Evolutionary conservation across 2,113 vertebrate genomes (phyloP).

Genomic region (Pycnonotus jocosus): DNA sequence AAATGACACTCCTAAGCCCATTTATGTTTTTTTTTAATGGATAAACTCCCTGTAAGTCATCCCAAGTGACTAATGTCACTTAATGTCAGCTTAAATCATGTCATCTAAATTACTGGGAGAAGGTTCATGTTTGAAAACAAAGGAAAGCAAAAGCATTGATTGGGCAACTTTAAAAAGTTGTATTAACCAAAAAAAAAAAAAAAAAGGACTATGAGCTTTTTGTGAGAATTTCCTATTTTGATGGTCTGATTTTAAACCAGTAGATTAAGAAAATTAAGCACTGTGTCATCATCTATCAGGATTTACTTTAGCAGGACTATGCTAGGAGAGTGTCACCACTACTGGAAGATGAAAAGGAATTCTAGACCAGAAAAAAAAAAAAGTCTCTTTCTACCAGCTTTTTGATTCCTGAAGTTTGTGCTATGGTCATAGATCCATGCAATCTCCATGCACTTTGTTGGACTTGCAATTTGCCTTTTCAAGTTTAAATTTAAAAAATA

Average conservation of each 20-base stretch:
- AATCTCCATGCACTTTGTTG: not conserved
- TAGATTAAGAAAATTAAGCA: not conserved
- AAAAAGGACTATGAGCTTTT: not conserved
- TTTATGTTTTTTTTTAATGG: not conserved
- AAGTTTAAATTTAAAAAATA: slow-evolving; percentile 32
- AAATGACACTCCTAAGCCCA: not conserved
- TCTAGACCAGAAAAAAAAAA: not conserved
- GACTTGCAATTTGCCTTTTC: not conserved
- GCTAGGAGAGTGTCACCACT: not conserved
- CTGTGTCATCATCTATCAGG: not conserved
- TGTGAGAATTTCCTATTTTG: not conserved
- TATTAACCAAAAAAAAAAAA: not conserved
- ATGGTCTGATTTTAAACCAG: not conserved
- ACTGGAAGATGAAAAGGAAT: not conserved
- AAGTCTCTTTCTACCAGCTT: not conserved
- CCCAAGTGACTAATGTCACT: slow-evolving; percentile 11
- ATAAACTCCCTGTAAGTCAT: slow-evolving; percentile 17
- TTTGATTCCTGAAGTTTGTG: not conserved
- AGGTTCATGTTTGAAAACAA: slow-evolving; percentile 6
- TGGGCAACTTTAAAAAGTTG: not conserved
- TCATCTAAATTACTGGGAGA: slow-evolving; percentile 17
- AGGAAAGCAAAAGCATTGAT: not conserved
- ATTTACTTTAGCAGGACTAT: not conserved
- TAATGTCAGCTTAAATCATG: slow-evolving; percentile 34
- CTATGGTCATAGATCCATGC: not conserved